These are phyloP conservation scores for Dasyurus viverrinus DNA, from an alignment of 2,113 vertebrate species.

Conservation along the genomic window DNA sequence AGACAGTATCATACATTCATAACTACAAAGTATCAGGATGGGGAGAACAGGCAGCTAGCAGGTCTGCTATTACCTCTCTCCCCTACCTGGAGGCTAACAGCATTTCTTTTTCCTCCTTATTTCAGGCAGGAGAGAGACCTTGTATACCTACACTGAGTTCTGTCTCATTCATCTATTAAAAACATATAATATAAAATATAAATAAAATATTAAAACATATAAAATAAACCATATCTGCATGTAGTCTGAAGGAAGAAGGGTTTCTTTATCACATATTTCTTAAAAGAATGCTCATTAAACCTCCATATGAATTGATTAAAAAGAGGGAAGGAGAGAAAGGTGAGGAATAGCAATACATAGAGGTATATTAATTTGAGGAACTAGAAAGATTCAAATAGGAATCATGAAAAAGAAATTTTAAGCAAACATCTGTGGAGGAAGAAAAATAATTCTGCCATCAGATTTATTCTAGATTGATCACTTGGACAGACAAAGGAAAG, in stretches of 20 bases:
- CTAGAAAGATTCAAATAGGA: not conserved
- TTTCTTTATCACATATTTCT: too few relatives aligned
- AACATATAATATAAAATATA: too few relatives aligned
- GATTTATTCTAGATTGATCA: not conserved
- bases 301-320: too few relatives aligned
- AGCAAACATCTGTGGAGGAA: not conserved
- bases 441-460: not conserved
- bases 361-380: not conserved
- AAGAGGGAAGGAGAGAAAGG: too few relatives aligned
- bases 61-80: not conserved
- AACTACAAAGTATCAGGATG: not conserved
- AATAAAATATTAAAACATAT: too few relatives aligned
- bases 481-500: not conserved
- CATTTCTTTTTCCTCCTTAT: not conserved
- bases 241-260: too few relatives aligned
- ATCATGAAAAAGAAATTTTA: not conserved
- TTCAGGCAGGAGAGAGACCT: too few relatives aligned
- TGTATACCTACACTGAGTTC: too few relatives aligned
- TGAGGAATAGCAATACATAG: not conserved
- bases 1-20: not conserved
- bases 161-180: too few relatives aligned
- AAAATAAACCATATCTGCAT: too few relatives aligned
- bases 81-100: too few relatives aligned
- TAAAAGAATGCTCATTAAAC: too few relatives aligned
- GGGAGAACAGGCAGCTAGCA: not conserved